These are phyloP conservation scores for Biston stratarius DNA, from an alignment of 2,888 invertebrate genomes.

Conservation along the genomic window DNA sequence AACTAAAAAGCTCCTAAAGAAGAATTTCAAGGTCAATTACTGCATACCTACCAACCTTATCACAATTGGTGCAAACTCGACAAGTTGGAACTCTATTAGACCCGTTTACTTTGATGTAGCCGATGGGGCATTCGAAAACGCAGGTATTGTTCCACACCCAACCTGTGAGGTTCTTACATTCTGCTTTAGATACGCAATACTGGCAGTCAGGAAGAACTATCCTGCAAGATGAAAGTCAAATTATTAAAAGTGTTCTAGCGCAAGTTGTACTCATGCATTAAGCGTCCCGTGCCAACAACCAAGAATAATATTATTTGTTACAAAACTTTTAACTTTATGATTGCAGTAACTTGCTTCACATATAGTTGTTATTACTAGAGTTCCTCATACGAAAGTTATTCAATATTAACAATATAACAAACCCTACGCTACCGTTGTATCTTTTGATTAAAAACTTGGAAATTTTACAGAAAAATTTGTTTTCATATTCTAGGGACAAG, in stretches of 20 bases:
- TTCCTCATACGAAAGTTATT: no score
- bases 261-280: neutral
- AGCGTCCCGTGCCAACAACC: no score
- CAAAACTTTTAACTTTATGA: no score
- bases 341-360: no score
- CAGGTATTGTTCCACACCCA: constrained; percentile 89
- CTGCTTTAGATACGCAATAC: constrained; percentile 90
- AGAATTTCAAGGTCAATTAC: no score
- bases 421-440: no score
- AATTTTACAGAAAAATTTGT: no score
- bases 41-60: constrained; percentile 54
- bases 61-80: constrained; percentile 59
- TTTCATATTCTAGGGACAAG: no score
- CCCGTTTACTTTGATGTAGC: constrained; percentile 51
- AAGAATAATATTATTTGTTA: no score
- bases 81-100: constrained; percentile 50
- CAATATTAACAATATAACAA: no score
- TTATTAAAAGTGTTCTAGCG: neutral
- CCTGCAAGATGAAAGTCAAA: constrained; percentile 61
- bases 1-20: neutral
- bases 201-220: constrained; percentile 82
- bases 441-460: no score
- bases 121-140: constrained; percentile 72
- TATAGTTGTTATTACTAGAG: no score
- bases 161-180: constrained; percentile 87